Conservation (phyloP, 1,140 invertebrate species). For the Globodera ellingtonae region DNA sequence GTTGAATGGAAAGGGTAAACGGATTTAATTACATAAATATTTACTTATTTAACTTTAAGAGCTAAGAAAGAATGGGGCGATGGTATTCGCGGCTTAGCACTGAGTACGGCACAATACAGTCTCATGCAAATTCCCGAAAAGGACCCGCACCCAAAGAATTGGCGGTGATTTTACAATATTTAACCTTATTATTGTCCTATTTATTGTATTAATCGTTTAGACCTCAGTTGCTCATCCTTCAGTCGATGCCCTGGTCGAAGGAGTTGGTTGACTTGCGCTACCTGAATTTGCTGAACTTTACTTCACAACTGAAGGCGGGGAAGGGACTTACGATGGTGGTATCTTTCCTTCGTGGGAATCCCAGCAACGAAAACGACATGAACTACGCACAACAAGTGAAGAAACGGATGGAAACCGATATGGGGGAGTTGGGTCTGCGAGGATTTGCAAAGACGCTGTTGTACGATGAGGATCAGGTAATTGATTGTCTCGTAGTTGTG, state of each 20-base stretch:
- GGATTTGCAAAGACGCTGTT: slow-evolving; percentile 62
- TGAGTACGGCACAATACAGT: slow-evolving; percentile 92
- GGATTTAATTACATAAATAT: slow-evolving; percentile 18
- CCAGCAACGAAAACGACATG: slow-evolving; percentile 47
- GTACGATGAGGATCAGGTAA: slow-evolving; percentile 59
- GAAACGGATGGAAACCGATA: slow-evolving; percentile 59
- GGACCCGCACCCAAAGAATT: slow-evolving; percentile 63
- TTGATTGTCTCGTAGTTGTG: slow-evolving; percentile 70
- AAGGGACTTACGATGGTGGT: slow-evolving; percentile 85
- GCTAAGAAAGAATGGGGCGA: slow-evolving; percentile 99
- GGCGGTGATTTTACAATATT: slow-evolving; percentile 42
- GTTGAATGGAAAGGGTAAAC: slow-evolving; percentile 93
- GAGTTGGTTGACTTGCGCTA: slow-evolving; percentile 61
- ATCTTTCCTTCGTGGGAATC: slow-evolving; percentile 79
- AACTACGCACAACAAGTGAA: slow-evolving; percentile 52
- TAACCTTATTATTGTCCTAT: neutral
- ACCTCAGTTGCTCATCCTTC: slow-evolving; percentile 60
- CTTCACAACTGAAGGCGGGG: slow-evolving; percentile 68
- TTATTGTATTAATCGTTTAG: neutral
- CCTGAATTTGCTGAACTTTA: slow-evolving; percentile 60
- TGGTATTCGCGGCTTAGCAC: slow-evolving; percentile 91
- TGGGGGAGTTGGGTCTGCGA: slow-evolving; percentile 50
- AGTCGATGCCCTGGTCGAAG: slow-evolving; percentile 62
- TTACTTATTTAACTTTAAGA: slow-evolving; percentile 67
- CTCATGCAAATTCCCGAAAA: slow-evolving; percentile 69